Base-by-base conservation (phyloP, 2,113 vertebrate species). In the Cyanocitta stelleri region DNA sequence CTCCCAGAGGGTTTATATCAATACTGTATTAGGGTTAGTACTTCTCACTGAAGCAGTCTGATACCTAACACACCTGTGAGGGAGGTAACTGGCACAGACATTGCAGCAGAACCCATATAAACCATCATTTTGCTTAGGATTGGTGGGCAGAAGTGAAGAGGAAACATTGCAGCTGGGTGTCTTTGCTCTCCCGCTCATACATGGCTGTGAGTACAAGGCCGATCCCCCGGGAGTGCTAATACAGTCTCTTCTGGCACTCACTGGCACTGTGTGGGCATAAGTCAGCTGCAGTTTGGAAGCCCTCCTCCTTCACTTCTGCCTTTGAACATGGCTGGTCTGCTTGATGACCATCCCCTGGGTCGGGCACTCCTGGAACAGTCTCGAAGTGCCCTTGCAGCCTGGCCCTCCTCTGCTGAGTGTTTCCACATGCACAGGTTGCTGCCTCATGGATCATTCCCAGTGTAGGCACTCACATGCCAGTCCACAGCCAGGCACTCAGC, bases 321-420 rank as follows among this genome's bases (percentile, higher is more conserved):
- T 74, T 85, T 64, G 69, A 78, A 16, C 7, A 16, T 11, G 11
- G 11, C 30, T 55, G 20, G 4, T 62, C 39, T 54, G 6, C 52
- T 39, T 55, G 69, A 68, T 77, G 78, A 10, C 32, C 32, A 13
- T 32, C 9, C 16, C 32, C 9, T 64, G 54, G 16, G 39, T 5
- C 46, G 33, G 10, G 30, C 0, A 0, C 51, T 81, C 43, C n/a
- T 41, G 35, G 24, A 85, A 23, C n/a, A 20, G 15, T 61, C 35
- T 39, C n/a, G 12, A 73, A 6, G 6, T 14, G 3, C 0, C 3
- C 37, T 73, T 0, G 0, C 29, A 41, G 35, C 16, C 16, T 64
- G 2, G 4, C 16, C 48, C 16, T 48, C n/a, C 21, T 63, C n/a
- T 41, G 22, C n/a, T 68, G 56, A 43, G 29, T 23, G n/a, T 69